phyloP scores from a whole-genome alignment of 1,140 invertebrate genomes.

The Brachionus angularis region DNA sequence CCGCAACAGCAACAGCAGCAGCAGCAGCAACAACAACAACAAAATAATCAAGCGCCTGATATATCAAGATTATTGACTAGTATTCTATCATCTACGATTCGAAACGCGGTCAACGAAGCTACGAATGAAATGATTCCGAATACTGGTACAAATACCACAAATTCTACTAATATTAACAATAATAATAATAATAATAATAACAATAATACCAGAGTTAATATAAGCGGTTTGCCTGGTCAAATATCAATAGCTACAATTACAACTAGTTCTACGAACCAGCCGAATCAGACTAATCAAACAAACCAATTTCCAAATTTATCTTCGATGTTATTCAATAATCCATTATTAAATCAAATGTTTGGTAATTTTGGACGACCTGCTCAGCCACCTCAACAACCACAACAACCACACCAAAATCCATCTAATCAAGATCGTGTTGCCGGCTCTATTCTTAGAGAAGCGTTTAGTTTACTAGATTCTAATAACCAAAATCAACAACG shows the following conservation, averaged over 20 bases:
- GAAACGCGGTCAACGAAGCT: conserved; percentile 8
- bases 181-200: too few relatives aligned
- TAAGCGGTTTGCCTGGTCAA: conserved; percentile 3
- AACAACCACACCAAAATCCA: neutral
- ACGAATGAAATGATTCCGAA: neutral
- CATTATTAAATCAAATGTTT: too few relatives aligned
- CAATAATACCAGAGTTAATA: too few relatives aligned
- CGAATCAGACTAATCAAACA: too few relatives aligned
- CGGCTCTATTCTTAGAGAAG: conserved; percentile 3
- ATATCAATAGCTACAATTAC: neutral
- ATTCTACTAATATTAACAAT: too few relatives aligned
- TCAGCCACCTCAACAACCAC: neutral
- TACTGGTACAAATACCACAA: too few relatives aligned
- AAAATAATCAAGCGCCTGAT: neutral
- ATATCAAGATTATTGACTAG: conserved; percentile 16
- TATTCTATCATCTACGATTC: neutral
- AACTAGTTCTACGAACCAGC: neutral
- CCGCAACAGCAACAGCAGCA: neutral
- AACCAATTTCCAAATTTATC: neutral
- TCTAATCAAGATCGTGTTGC: conserved; percentile 20
- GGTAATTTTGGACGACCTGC: too few relatives aligned
- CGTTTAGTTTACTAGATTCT: neutral
- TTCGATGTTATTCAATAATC: neutral
- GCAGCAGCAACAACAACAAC: neutral
- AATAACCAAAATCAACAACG: neutral